Percentiles rank a stretch among this genome's conserved stretches.
These are phyloP conservation scores for Calypte anna DNA, from an alignment of 2,113 vertebrate genomes.

Conservation along the genomic window DNA sequence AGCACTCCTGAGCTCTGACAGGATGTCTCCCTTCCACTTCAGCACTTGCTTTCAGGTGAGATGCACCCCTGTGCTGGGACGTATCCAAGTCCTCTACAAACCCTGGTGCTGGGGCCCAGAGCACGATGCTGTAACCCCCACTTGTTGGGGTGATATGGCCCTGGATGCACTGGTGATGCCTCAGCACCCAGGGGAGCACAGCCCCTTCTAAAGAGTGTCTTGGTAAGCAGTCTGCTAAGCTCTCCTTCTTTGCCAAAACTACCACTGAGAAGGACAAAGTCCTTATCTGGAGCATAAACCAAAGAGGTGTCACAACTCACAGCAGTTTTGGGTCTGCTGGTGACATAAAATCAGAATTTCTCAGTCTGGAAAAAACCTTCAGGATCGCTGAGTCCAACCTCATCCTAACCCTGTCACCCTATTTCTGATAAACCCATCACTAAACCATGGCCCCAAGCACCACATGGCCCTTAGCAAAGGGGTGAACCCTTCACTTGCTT, in stretches of 20 bases:
- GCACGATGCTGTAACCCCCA: rapidly evolving
- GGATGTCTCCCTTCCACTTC: not conserved
- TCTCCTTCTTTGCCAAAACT: not conserved
- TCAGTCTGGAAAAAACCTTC: no score
- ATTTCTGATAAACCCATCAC: no score
- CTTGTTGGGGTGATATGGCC: not conserved
- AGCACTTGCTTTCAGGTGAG: not conserved
- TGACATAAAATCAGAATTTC: not conserved
- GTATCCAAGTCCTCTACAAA: not conserved
- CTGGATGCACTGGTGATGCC: not conserved
- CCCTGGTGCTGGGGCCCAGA: not conserved
- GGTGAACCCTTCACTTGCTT: not conserved
- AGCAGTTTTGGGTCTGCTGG: not conserved
- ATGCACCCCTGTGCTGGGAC: not conserved
- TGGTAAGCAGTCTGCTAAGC: not conserved
- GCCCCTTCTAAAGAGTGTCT: not conserved
- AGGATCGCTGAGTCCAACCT: no score
- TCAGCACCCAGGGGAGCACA: rapidly evolving
- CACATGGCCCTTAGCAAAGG: rapidly evolving
- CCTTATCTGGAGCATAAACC: not conserved
- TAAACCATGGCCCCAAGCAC: no score
- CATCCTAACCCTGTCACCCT: no score
- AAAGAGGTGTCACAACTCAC: not conserved
- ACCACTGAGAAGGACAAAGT: not conserved
- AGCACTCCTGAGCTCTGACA: not conserved